Conservation (phyloP, 1,140 invertebrate species). For the Diorhabda sublineata region DNA sequence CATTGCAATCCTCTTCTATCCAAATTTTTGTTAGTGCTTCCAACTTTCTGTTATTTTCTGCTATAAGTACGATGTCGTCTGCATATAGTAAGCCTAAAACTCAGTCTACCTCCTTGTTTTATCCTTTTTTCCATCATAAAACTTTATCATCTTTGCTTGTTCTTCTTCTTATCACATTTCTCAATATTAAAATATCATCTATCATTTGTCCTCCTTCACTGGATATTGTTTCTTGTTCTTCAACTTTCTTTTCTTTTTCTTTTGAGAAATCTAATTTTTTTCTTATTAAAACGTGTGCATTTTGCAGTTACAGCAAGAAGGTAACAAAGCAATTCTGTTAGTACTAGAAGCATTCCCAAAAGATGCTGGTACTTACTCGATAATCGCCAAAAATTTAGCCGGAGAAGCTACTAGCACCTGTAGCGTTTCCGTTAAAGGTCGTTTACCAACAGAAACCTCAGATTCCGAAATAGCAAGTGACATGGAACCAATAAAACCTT, state of each 20-base stretch:
- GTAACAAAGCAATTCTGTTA: constrained; percentile 58
- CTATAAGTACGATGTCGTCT: too few relatives aligned
- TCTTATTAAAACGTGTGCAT: constrained; percentile 2
- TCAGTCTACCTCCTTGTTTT: too few relatives aligned
- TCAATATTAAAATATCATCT: too few relatives aligned
- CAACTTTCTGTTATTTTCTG: too few relatives aligned
- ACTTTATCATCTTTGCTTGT: too few relatives aligned
- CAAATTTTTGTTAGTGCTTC: too few relatives aligned
- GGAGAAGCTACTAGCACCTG: constrained; percentile 61
- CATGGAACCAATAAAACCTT: constrained; percentile 67
- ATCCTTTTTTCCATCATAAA: too few relatives aligned
- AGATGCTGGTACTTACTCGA: constrained; percentile 65
- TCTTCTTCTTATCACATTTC: too few relatives aligned
- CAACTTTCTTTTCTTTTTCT: neutral
- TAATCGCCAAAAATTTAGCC: constrained; percentile 60
- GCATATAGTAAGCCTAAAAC: too few relatives aligned
- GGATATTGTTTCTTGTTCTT: too few relatives aligned
- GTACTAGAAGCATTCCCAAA: constrained; percentile 67
- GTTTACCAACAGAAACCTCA: constrained; percentile 66
- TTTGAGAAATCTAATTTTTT: neutral
- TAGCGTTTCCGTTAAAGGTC: constrained; percentile 66
- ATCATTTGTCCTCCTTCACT: too few relatives aligned
- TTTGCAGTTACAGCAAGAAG: constrained; percentile 57
- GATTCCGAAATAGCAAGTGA: constrained; percentile 68
- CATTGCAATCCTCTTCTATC: too few relatives aligned